A percentile compares a stretch with the other conserved stretches of the same genome.
phyloP scores from a whole-genome alignment of 2,797 vertebrate species.

The Oreochromis grahami region DNA sequence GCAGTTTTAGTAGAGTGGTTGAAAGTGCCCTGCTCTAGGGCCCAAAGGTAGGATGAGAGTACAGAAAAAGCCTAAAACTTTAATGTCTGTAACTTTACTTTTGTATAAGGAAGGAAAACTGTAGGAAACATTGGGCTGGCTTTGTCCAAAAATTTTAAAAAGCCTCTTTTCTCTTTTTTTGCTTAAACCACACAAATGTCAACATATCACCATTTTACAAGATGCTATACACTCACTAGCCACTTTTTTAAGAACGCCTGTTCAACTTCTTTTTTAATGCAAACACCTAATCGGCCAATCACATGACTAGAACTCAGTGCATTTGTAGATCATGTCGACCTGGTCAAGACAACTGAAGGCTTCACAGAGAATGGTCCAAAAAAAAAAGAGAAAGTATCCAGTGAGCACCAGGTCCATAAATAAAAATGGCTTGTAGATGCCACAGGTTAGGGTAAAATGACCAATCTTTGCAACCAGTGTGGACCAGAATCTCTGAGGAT shows the following conservation, averaged over 20 bases:
- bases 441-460: neutral
- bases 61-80: neutral
- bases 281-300: neutral
- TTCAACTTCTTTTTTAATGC: neutral
- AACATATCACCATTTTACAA: neutral
- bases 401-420: neutral
- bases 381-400: neutral
- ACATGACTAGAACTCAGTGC: neutral
- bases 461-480: neutral
- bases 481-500: neutral
- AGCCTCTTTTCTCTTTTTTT: neutral
- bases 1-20: neutral
- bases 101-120: neutral
- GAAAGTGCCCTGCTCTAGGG: neutral
- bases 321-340: accelerated
- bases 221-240: neutral
- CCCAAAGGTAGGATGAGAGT: neutral
- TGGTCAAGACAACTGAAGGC: neutral
- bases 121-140: neutral
- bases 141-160: neutral
- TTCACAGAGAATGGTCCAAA: neutral
- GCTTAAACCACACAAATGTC: neutral
- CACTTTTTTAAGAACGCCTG: neutral
- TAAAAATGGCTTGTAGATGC: neutral
- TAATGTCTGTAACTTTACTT: neutral